These are phyloP conservation scores for Aradophagus sp. DNA, from an alignment of 1,140 invertebrate species.

Conservation along the genomic window DNA sequence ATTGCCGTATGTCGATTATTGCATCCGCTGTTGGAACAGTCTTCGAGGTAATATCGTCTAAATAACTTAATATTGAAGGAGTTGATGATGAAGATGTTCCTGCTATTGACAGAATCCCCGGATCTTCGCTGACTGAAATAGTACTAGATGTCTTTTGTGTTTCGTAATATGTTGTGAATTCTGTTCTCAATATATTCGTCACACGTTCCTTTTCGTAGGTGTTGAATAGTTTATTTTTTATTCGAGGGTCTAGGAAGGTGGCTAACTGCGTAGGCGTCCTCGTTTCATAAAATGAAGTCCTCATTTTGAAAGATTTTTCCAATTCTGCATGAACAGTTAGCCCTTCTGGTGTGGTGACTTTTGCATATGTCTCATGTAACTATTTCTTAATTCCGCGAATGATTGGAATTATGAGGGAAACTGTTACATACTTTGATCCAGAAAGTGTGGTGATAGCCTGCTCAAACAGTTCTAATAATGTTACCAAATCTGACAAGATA, in stretches of 20 bases:
- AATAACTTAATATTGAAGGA: slow-evolving; percentile 5
- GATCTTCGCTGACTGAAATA: not conserved
- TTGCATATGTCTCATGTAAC: not conserved
- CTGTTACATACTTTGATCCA: slow-evolving; percentile 29
- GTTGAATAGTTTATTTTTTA: slow-evolving; percentile 16
- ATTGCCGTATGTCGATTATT: slow-evolving; percentile 12
- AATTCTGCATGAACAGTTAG: slow-evolving; percentile 1
- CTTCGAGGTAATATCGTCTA: slow-evolving; percentile 4
- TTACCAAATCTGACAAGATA: slow-evolving; percentile 20
- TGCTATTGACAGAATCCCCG: no score
- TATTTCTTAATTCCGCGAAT: slow-evolving; percentile 19
- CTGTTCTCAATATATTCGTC: slow-evolving; percentile 1
- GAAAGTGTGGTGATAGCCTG: slow-evolving; percentile 32
- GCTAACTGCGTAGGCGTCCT: slow-evolving; percentile 7
- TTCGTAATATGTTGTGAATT: not conserved
- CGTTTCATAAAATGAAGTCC: slow-evolving; percentile 6
- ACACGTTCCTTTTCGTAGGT: not conserved
- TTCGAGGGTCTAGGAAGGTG: slow-evolving; percentile 11
- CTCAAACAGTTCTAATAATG: slow-evolving; percentile 35
- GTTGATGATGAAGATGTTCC: not conserved
- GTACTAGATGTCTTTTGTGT: not conserved
- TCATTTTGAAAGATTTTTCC: not conserved
- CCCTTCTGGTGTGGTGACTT: slow-evolving; percentile 8
- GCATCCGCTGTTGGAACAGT: slow-evolving; percentile 3
- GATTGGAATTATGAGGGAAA: slow-evolving; percentile 40